Base-by-base conservation (phyloP, 2,888 invertebrate species). In the Synanthedon andrenaeformis region DNA sequence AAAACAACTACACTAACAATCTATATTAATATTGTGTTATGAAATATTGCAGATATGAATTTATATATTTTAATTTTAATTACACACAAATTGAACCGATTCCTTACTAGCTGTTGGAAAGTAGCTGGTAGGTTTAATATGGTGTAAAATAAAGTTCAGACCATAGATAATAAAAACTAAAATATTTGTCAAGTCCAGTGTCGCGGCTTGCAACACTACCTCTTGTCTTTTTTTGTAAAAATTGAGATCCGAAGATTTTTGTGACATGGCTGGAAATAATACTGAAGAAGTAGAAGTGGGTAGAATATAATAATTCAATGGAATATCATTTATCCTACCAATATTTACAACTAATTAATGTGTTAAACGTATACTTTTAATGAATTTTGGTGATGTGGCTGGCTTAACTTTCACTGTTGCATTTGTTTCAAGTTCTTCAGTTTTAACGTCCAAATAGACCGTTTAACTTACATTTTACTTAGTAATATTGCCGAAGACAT, bases 191-290 rank as follows among this genome's bases (percentile, higher is more conserved):
- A 35, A 10, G 8, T 35, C 23, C 5, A 23, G 23, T 23, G 23
- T 23, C 35, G 19, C 8, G 11, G 53, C 62, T 77, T 64, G 82
- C 77, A 82, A 78, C 77, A 78, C 68, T 56, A 28, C 41, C 19
- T 52, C 51, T 61, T 63, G 63, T 74, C 79, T 79, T 76, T 79
- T 35, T 76, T 75, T 68, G 67, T 69, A 72, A 78, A 70, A 82
- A 74, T 70, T 76, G 72, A 69, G 77, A 69, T 74, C 70, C 67
- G 70, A 76, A 78, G 72, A 78, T 76, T 82, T 69, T 76, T 84
- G 84, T 88, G 85, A 88, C 78, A 90, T 90, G 90, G 90, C 90
- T 89, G 89, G 89, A 74, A 89, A 89, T 82, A 89, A 83, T 80
- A 79, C 82, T 59, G 89, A 90, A 73, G 89, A 90, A 79, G 88